Conservation (phyloP, 2,797 vertebrate genomes). For the Spinibarbus caldwelli region DNA sequence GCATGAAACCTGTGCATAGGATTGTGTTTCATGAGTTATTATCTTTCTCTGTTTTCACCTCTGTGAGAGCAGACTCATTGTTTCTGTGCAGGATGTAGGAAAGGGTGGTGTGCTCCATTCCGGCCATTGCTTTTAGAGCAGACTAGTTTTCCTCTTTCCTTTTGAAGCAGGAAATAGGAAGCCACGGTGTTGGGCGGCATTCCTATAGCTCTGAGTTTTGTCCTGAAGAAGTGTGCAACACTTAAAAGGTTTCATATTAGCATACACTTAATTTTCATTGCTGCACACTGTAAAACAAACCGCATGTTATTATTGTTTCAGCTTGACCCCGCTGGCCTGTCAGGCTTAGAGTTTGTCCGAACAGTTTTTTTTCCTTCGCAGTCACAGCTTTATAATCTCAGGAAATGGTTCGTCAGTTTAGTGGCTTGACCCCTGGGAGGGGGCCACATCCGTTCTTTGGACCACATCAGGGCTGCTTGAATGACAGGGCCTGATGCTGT, state of each 20-base stretch:
- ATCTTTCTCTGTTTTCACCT: conserved; percentile 1
- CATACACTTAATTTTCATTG: neutral
- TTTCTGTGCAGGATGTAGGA: conserved; percentile 81
- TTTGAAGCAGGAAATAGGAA: conserved; percentile 61
- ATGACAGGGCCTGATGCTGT: conserved; percentile 34
- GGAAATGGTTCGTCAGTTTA: conserved; percentile 28
- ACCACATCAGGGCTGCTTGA: conserved; percentile 44
- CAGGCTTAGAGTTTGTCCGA: neutral
- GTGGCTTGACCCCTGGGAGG: conserved; percentile 8
- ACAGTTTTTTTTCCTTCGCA: neutral
- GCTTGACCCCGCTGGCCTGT: neutral
- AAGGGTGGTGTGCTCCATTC: conserved; percentile 74
- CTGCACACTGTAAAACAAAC: neutral
- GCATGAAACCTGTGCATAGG: neutral
- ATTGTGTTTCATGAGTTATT: conserved; percentile 1
- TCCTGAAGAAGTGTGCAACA: neutral
- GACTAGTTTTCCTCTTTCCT: conserved; percentile 75
- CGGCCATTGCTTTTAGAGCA: conserved; percentile 64
- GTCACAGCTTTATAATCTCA: conserved; percentile 18
- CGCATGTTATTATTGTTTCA: neutral
- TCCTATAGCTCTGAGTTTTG: neutral
- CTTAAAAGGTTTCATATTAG: neutral
- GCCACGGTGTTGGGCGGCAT: neutral
- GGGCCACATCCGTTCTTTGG: conserved; percentile 37
- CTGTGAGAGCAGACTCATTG: conserved; percentile 68